phyloP scores from a whole-genome alignment of 2,888 invertebrate genomes.

The Drosophila robusta region DNA sequence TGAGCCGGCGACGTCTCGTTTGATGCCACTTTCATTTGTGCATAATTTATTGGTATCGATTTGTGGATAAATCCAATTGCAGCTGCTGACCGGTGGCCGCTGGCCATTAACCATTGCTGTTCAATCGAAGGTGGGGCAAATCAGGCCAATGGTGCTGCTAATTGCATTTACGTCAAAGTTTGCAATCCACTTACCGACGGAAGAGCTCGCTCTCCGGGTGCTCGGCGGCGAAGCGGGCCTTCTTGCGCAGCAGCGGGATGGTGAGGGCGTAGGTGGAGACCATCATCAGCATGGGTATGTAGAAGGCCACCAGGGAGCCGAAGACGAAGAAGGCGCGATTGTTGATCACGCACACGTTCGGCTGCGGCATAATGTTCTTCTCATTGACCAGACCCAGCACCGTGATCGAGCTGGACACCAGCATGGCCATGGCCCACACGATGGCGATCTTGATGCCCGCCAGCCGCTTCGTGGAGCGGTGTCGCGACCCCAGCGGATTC shows the following conservation, averaged over 20 bases:
- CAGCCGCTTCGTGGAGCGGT: conserved; percentile 92
- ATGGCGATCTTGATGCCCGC: conserved; percentile 95
- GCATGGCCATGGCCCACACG: conserved; percentile 96
- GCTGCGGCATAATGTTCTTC: conserved; percentile 92
- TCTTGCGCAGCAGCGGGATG: conserved; percentile 92
- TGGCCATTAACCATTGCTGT: no score
- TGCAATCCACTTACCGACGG: conserved; percentile 83
- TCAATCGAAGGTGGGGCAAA: conserved; percentile 43
- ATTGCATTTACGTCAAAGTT: conserved; percentile 50
- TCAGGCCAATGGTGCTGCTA: conserved; percentile 50
- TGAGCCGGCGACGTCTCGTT: conserved; percentile 7
- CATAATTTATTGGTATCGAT: conserved; percentile 67
- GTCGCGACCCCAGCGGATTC: conserved; percentile 94
- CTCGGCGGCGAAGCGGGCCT: conserved; percentile 90
- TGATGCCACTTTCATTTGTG: conserved; percentile 44
- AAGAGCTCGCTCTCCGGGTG: conserved; percentile 88
- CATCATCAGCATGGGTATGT: conserved; percentile 98
- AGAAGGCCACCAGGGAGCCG: conserved; percentile 96
- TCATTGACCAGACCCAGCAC: conserved; percentile 92
- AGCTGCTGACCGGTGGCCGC: conserved; percentile 18
- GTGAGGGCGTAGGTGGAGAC: conserved; percentile 96
- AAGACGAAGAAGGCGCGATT: conserved; percentile 94
- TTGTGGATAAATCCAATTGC: conserved; percentile 37
- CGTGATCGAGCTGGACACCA: conserved; percentile 94
- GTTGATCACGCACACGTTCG: conserved; percentile 92